Base-by-base conservation (phyloP, 2,888 invertebrate genomes). In the Megastigmus dorsalis region DNA sequence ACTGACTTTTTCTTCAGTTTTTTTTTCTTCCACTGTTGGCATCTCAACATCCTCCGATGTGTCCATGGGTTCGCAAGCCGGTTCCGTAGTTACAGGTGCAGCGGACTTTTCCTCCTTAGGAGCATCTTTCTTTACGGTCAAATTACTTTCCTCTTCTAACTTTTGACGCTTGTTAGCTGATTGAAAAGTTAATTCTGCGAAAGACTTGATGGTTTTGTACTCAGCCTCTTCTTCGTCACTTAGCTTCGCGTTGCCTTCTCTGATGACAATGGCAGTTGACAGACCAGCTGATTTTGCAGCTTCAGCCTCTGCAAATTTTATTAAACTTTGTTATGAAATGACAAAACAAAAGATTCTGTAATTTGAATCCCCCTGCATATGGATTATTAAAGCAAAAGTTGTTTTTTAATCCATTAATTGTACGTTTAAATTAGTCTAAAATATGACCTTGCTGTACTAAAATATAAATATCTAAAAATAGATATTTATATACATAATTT, bases 281-380 rank as follows among this genome's bases (percentile, higher is more conserved):
- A 96, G 78, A 10, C 95, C 96, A 0, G 95, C 94, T 36, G 90
- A 87, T 50, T 90, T 90, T 0, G 97, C 97, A 59, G 97, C 97
- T 84, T 91, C 90, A 0, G 95, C 96, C 89, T 98, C 97, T 96
- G 90, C 57, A 70, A 75, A 78, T 41, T 10, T n/a, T 2, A 50
- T 45, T n/a, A n/a, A n/a, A n/a, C n/a, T n/a, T n/a, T n/a, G n/a
- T n/a, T n/a, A n/a, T n/a, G n/a, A 18, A 60, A 45, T 18, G 28
- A 38, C 41, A 15, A 60, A n/a, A 23, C 38, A 41, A 28, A 26
- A 74, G 23, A 71, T 26, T 3, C n/a, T n/a, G n/a, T n/a, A n/a
- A n/a, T n/a, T n/a, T n/a, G n/a, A n/a, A n/a, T n/a, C n/a, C n/a
- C n/a, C n/a, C n/a, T n/a, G n/a, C n/a, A n/a, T n/a, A n/a, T n/a